Base-by-base conservation (phyloP, 2,797 vertebrate species). In the Syngnathus rostellatus region DNA sequence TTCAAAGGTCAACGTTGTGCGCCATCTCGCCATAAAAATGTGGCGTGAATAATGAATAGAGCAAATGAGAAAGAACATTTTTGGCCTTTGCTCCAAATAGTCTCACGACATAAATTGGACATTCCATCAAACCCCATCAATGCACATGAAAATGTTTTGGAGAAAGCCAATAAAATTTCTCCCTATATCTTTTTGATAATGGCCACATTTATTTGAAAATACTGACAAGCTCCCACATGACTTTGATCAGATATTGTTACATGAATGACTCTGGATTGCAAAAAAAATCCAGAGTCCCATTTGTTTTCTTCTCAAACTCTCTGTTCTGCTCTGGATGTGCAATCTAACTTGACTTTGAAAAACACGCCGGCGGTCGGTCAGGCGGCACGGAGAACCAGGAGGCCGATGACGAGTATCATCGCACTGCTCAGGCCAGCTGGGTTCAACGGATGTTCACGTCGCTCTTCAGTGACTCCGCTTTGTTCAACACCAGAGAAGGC, bases 401-500 rank as follows among this genome's bases (percentile, higher is more conserved):
- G 8, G 85, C 82, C 0, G 88, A 89, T 46, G 91, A 91, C 0
- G 92, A 93, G 2, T 90, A 84, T 64, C 82, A 90, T 67, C 90
- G 88, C 48, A 90, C 86, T 3, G 91, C 91, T 53, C 92, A 97
- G 82, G 93, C 93, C 64, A 95, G 95, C 80, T 99, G 97, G 96
- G 93, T 93, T 25, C 94, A 98, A 65, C 89, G 95, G 0, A 99
- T 96, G 95, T 78, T 98, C 73, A 94, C 94, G 48, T 94, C 95
- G 0, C 74, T 99, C 72, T 90, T 99, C 76, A 92, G 95, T 0
- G 97, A 98, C 25, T 92, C 93, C 0, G 14, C 92, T 8, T 84
- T 99, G 59, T 98, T 99, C 86, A 99, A 96, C 80, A 98, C 96
- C 0, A 88, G 97, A 63, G 97, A 99, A 82, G 97, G 97, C 8